phyloP scores from a whole-genome alignment of 2,888 invertebrate species.

The Dichetophora obliterata region DNA sequence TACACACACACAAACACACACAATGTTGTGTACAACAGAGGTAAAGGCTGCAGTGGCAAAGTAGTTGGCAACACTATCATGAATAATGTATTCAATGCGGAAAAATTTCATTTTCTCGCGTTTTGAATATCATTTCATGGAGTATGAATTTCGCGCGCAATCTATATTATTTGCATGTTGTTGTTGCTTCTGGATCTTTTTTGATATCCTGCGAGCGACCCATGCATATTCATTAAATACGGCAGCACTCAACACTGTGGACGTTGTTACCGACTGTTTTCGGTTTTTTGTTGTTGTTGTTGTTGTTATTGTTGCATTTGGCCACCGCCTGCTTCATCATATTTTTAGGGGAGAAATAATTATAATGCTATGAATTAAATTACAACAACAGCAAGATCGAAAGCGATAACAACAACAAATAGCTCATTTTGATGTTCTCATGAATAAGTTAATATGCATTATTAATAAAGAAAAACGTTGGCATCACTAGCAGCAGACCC shows the following conservation, averaged over 20 bases:
- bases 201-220: neutral
- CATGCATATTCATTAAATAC: constrained; percentile 44
- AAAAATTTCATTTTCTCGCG: constrained; percentile 38
- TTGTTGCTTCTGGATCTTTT: constrained; percentile 10
- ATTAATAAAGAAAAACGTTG: constrained; percentile 10
- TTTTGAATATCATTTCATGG: constrained; percentile 35
- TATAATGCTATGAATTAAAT: constrained; percentile 19
- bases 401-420: constrained; percentile 1
- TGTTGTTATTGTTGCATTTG: neutral
- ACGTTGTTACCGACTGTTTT: neutral
- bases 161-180: neutral
- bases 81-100: constrained; percentile 37
- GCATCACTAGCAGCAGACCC: constrained; percentile 2
- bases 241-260: constrained; percentile 25
- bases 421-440: constrained; percentile 6
- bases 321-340: neutral
- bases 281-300: constrained; percentile 19
- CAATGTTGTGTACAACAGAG: neutral
- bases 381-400: constrained; percentile 13
- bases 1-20: neutral
- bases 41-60: neutral
- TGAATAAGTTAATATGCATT: constrained; percentile 27
- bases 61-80: constrained; percentile 28
- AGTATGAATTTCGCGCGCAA: constrained; percentile 15
- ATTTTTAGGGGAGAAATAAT: constrained; percentile 5